phyloP scores from a whole-genome alignment of 2,797 vertebrate species.

The Danionella dracula region DNA sequence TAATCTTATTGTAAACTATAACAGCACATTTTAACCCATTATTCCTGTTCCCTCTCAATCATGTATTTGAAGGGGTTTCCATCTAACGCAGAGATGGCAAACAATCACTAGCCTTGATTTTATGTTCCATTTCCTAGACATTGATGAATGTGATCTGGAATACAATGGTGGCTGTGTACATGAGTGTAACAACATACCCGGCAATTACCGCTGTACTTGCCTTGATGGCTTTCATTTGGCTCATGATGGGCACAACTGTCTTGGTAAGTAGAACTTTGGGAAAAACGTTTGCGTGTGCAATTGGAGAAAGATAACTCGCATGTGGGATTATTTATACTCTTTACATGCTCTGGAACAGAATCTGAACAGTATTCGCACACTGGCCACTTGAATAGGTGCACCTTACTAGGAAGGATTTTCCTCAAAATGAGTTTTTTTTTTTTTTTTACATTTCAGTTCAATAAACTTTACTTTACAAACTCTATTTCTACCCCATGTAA shows the following conservation, averaged over 20 bases:
- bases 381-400: no score
- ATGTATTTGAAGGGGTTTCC: no score
- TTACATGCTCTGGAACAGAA: background rate
- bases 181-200: constrained; percentile 94
- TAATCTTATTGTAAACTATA: no score
- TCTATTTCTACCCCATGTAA: no score
- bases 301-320: background rate
- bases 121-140: constrained; percentile 74
- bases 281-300: background rate
- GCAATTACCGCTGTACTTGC: constrained; percentile 96
- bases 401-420: no score
- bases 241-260: constrained; percentile 94
- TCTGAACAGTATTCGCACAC: background rate
- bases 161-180: constrained; percentile 96
- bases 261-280: constrained; percentile 72
- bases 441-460: no score
- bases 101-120: constrained; percentile 49
- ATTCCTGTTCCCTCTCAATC: no score
- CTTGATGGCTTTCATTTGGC: constrained; percentile 94
- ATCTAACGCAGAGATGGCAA: constrained; percentile 41
- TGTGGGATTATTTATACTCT: background rate
- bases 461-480: no score
- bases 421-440: no score
- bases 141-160: constrained; percentile 91
- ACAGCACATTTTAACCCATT: no score